Conservation (phyloP, 2,113 vertebrate genomes). For the Sebastes fasciatus region DNA sequence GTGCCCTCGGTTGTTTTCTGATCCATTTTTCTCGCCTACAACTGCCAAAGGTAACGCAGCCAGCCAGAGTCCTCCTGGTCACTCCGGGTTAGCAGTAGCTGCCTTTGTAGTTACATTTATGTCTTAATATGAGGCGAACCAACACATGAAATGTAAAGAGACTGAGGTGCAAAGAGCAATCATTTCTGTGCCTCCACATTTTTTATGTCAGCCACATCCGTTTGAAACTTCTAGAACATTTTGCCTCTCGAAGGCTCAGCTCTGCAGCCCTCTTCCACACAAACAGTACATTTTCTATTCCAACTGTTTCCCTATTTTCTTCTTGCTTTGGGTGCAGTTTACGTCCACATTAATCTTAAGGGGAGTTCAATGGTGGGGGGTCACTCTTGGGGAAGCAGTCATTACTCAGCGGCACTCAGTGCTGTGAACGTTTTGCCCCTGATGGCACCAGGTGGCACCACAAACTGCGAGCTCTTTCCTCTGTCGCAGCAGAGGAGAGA, state of each 20-base stretch:
- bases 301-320: conserved; percentile 15
- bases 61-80: conserved; percentile 14
- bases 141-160: background rate
- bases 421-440: conserved; percentile 31
- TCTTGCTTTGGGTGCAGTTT: conserved; percentile 46
- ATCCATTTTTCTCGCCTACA: conserved; percentile 46
- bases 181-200: background rate
- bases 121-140: background rate
- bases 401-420: conserved; percentile 51
- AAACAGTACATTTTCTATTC: background rate
- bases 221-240: background rate
- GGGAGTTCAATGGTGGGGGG: conserved; percentile 23
- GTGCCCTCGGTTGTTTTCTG: conserved; percentile 17
- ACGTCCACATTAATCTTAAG: conserved; percentile 51
- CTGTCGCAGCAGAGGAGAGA: background rate
- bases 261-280: background rate
- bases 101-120: background rate
- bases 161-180: background rate
- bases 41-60: conserved; percentile 33
- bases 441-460: background rate
- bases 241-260: background rate
- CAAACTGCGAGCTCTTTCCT: conserved; percentile 7
- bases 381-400: conserved; percentile 23
- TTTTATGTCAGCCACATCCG: background rate
- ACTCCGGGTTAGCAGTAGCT: background rate